These are phyloP conservation scores for Apamea sordens DNA, from an alignment of 2,888 invertebrate species.

Conservation along the genomic window DNA sequence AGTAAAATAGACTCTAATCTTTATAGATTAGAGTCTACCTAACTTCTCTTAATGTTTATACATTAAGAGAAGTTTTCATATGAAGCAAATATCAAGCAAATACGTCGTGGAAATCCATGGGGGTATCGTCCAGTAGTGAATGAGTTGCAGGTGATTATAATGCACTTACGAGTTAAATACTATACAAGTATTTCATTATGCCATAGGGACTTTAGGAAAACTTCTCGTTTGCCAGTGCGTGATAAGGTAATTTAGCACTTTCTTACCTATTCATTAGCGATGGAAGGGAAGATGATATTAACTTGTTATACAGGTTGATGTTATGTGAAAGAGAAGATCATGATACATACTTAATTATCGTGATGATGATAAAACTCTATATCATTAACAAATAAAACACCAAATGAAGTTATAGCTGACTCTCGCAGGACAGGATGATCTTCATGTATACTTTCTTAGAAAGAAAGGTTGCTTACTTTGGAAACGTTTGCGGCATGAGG, in stretches of 20 bases:
- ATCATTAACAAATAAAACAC: not conserved
- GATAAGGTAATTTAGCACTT: not conserved
- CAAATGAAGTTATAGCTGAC: not conserved
- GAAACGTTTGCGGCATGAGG: too few species aligned
- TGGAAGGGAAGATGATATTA: not conserved
- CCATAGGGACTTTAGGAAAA: not conserved
- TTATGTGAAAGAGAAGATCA: not conserved
- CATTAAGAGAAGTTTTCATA: not conserved
- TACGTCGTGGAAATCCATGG: not conserved
- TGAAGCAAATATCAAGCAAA: slow-evolving; percentile 8
- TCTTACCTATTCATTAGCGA: not conserved
- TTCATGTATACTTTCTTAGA: too few species aligned
- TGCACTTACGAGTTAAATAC: not conserved
- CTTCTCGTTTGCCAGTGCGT: too few species aligned
- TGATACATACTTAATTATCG: not conserved
- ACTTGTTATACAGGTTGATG: not conserved
- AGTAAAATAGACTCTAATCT: slow-evolving; percentile 5
- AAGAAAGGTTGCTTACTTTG: too few species aligned
- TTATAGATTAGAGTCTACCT: too few species aligned
- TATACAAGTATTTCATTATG: not conserved
- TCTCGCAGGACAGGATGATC: not conserved
- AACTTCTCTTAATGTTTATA: too few species aligned
- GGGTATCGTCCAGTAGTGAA: not conserved
- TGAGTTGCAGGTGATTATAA: slow-evolving; percentile 7
- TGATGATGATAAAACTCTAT: not conserved